These are phyloP conservation scores for Ophion obscuratus DNA, from an alignment of 2,888 invertebrate genomes.

Conservation along the genomic window DNA sequence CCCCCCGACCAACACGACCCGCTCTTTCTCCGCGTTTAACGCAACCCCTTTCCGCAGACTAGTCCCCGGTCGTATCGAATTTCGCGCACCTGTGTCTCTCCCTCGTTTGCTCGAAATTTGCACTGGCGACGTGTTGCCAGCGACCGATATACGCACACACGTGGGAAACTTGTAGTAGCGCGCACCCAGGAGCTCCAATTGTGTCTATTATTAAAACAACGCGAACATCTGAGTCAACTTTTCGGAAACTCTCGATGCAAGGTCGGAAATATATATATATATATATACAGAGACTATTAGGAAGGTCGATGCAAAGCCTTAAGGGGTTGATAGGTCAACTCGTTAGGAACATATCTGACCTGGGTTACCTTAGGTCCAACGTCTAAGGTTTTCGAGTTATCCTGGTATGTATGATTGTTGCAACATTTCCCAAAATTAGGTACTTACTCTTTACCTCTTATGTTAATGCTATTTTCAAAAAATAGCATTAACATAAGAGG, in stretches of 20 bases:
- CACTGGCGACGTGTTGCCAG: constrained; percentile 51
- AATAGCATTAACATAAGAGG: no score
- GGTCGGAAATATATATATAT: constrained; percentile 32
- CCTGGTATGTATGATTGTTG: no score
- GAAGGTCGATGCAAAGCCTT: no score
- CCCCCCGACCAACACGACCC: not conserved
- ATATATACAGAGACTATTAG: not conserved
- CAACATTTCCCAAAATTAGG: no score
- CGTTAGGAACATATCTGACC: no score
- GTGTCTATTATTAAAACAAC: constrained; percentile 63
- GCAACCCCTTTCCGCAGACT: not conserved
- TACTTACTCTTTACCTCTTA: no score
- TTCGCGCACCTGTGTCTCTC: constrained; percentile 60
- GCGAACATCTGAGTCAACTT: constrained; percentile 60
- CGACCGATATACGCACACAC: constrained; percentile 37
- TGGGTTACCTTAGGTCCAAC: no score
- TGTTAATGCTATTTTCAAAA: no score
- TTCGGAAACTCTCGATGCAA: constrained; percentile 46
- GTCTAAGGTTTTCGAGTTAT: no score
- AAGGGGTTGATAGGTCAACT: no score
- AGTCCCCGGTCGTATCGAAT: constrained; percentile 48
- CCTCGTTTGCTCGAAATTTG: constrained; percentile 52
- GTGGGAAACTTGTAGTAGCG: not conserved
- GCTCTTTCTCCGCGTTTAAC: not conserved
- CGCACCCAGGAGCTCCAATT: constrained; percentile 28